These are phyloP conservation scores for Trematocara stigmaticum DNA, from an alignment of 2,113 vertebrate genomes.

Conservation along the genomic window DNA sequence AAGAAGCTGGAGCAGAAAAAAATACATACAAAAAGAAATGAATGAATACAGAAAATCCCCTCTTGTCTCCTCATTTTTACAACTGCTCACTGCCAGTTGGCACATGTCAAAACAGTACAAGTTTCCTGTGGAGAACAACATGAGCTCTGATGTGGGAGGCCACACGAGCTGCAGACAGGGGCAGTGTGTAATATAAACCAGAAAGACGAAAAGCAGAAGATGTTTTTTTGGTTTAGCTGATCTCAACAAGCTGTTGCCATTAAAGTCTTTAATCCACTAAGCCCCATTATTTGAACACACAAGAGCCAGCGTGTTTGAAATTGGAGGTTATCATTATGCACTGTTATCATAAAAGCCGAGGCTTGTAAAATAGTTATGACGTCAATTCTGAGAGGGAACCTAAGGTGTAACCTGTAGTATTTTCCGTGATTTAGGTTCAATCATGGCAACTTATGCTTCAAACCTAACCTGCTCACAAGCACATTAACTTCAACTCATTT, in stretches of 20 bases:
- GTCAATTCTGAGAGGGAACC: neutral
- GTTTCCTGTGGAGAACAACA: slow-evolving; percentile 16
- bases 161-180: neutral
- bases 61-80: neutral
- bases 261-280: neutral
- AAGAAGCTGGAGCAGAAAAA: neutral
- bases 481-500: neutral
- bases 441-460: neutral
- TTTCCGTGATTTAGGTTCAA: neutral
- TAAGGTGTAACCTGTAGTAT: neutral
- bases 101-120: neutral
- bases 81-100: neutral
- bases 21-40: neutral
- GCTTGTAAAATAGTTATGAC: neutral
- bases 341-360: neutral
- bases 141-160: neutral
- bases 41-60: neutral
- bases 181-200: neutral
- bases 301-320: neutral
- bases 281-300: neutral
- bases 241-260: neutral
- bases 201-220: neutral
- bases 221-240: neutral
- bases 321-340: neutral
- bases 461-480: neutral